A percentile compares a stretch with the other conserved stretches of the same genome.
Conservation (phyloP, 1,140 invertebrate genomes). For the Drosophila ambigua region DNA sequence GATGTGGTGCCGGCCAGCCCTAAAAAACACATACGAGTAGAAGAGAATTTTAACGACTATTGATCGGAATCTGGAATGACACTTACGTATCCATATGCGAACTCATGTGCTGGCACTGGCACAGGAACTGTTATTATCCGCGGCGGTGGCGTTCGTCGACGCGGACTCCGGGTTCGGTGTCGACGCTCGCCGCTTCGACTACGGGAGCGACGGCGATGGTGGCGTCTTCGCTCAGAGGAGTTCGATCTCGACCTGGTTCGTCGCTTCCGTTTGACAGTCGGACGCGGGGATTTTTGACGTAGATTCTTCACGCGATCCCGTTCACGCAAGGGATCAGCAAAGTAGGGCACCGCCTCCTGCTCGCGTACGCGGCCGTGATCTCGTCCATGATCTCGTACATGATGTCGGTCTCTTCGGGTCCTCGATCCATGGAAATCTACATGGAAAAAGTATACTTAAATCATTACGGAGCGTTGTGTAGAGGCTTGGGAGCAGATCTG, state of each 20-base stretch:
- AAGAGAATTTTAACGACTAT: neutral
- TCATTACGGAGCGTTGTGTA: neutral
- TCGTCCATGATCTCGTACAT: neutral
- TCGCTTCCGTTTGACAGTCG: neutral
- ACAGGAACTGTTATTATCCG: conserved; percentile 62
- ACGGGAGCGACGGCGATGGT: conserved; percentile 13
- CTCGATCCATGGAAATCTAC: conserved; percentile 29
- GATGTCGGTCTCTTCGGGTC: conserved; percentile 22
- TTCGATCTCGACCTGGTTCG: conserved; percentile 35
- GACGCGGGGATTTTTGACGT: conserved; percentile 18
- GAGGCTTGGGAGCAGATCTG: neutral
- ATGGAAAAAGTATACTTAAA: conserved; percentile 9
- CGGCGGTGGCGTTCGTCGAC: conserved; percentile 32
- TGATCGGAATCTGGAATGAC: neutral
- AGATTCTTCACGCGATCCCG: conserved; percentile 43
- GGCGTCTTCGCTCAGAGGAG: conserved; percentile 18
- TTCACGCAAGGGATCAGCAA: conserved; percentile 49
- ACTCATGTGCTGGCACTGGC: conserved; percentile 59
- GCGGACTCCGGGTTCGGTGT: conserved; percentile 26
- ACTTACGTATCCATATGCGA: conserved; percentile 49
- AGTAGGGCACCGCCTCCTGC: conserved; percentile 52
- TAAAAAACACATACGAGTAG: conserved; percentile 6
- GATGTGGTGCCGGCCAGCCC: conserved; percentile 32
- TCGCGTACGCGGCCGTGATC: conserved; percentile 2
- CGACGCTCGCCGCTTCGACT: conserved; percentile 29